Conservation (phyloP, 1,140 invertebrate genomes). For the Geopemphigus sp. region DNA sequence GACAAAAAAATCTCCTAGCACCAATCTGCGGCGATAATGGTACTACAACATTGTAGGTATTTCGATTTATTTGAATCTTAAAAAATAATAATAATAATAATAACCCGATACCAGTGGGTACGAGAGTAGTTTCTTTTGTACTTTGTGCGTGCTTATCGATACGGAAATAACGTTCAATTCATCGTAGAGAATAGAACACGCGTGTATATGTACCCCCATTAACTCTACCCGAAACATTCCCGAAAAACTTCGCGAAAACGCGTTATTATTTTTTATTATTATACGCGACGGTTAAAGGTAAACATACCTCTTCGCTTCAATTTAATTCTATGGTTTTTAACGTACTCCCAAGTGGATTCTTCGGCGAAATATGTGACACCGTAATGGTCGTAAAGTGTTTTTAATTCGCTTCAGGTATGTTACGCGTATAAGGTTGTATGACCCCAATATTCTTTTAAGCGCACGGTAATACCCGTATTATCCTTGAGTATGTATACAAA, state of each 20-base stretch:
- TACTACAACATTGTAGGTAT: neutral
- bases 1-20: neutral
- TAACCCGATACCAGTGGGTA: neutral
- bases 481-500: too few relatives aligned
- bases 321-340: conserved; percentile 10
- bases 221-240: neutral
- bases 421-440: neutral
- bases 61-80: neutral
- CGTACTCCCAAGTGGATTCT: neutral
- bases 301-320: neutral
- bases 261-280: neutral
- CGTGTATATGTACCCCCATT: neutral
- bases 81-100: neutral
- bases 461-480: too few relatives aligned
- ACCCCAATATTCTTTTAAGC: neutral
- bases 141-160: neutral
- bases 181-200: neutral
- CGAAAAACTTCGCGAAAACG: neutral
- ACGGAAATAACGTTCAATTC: conserved; percentile 12
- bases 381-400: neutral
- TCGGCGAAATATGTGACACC: neutral
- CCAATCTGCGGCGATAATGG: neutral
- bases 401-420: neutral
- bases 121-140: neutral
- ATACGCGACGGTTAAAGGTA: neutral